phyloP scores from a whole-genome alignment of 2,888 invertebrate genomes.

The Erannis defoliaria region DNA sequence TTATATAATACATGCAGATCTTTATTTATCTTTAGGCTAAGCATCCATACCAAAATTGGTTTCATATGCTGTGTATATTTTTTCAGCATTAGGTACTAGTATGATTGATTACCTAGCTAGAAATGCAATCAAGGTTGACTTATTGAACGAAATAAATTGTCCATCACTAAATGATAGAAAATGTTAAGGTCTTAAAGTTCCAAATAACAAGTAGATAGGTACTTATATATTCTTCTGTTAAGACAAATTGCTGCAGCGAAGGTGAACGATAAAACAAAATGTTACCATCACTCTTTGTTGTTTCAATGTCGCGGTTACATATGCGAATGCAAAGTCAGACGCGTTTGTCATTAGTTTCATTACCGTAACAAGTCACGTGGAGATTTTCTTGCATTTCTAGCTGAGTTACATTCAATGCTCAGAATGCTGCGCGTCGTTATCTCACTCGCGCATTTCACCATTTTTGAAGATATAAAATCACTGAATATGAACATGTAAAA shows the following conservation, averaged over 20 bases:
- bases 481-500: too few relatives aligned
- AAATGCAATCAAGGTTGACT: conserved; percentile 2
- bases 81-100: neutral
- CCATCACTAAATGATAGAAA: conserved; percentile 29
- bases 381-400: neutral
- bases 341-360: neutral
- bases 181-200: conserved; percentile 28
- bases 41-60: too few relatives aligned
- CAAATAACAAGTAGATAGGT: conserved; percentile 16
- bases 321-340: neutral
- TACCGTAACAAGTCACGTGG: neutral
- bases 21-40: too few relatives aligned
- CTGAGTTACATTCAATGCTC: too few relatives aligned
- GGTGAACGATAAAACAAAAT: conserved; percentile 30
- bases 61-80: neutral
- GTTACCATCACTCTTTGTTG: conserved; percentile 15
- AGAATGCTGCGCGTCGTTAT: too few relatives aligned
- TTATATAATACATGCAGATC: too few relatives aligned
- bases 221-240: conserved; percentile 26
- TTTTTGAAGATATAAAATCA: too few relatives aligned
- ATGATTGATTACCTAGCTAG: neutral
- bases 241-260: conserved; percentile 30
- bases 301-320: conserved; percentile 5
- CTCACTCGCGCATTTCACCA: too few relatives aligned
- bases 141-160: conserved; percentile 11